These are phyloP conservation scores for Eilema caniola DNA, from an alignment of 2,888 invertebrate species.

Conservation along the genomic window DNA sequence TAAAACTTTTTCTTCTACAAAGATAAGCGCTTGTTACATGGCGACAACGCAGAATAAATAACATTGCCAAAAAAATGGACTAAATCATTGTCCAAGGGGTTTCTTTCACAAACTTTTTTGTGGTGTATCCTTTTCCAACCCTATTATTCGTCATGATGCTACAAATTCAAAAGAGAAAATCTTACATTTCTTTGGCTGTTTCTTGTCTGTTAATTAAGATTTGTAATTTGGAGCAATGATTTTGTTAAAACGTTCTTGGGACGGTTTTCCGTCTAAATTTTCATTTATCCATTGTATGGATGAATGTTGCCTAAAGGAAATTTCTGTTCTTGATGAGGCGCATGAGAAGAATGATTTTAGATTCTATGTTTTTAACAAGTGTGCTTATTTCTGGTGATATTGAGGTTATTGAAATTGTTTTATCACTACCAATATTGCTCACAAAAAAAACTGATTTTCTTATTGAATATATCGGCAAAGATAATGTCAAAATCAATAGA, in stretches of 20 bases:
- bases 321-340: background rate
- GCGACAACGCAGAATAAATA: conserved; percentile 24
- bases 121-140: conserved; percentile 44
- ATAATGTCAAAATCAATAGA: no score
- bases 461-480: no score
- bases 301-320: background rate
- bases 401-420: no score
- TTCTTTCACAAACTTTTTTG: conserved; percentile 45
- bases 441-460: no score
- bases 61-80: conserved; percentile 30
- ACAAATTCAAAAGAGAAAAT: conserved; percentile 47
- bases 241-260: conserved; percentile 8
- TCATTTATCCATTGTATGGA: background rate
- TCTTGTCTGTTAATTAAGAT: conserved; percentile 14
- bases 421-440: no score
- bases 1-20: background rate
- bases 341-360: no score
- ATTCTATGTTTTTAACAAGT: background rate
- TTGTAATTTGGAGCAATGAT: conserved; percentile 17
- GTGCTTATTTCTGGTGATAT: no score
- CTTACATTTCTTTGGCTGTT: conserved; percentile 21
- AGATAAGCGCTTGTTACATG: conserved; percentile 21
- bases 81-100: conserved; percentile 32
- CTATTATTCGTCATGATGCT: conserved; percentile 51
- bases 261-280: background rate